These are phyloP conservation scores for Rhagophthalmus giganteus DNA, from an alignment of 2,888 invertebrate species.

Conservation along the genomic window DNA sequence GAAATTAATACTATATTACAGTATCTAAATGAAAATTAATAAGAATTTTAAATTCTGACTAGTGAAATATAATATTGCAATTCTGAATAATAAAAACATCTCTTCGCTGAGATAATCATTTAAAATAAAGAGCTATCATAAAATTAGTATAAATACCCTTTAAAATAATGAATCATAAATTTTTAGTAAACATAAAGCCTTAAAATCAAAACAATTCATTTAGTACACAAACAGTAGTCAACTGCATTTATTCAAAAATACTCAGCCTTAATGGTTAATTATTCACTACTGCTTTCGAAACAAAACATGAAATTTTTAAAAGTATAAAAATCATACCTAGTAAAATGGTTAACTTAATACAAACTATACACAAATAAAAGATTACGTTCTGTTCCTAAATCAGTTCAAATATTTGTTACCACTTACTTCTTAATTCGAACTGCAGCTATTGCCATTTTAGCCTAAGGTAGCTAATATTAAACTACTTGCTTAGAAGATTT, in stretches of 20 bases:
- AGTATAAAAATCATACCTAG: conserved; percentile 8
- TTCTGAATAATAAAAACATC: too few species aligned
- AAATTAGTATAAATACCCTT: too few species aligned
- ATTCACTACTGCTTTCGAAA: conserved; percentile 30
- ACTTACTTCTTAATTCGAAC: conserved; percentile 7
- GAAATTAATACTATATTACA: too few species aligned
- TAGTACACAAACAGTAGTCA: not conserved
- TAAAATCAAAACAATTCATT: too few species aligned
- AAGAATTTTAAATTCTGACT: too few species aligned
- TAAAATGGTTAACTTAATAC: conserved; percentile 9
- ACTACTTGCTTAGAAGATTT: conserved; percentile 10
- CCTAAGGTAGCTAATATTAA: conserved; percentile 13
- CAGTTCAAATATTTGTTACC: conserved; percentile 4
- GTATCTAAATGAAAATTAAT: too few species aligned
- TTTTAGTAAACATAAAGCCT: too few species aligned
- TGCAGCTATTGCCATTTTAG: conserved; percentile 3
- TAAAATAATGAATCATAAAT: too few species aligned
- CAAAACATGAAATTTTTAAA: conserved; percentile 20
- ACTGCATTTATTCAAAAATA: conserved; percentile 34
- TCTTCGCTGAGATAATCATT: too few species aligned
- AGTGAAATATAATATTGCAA: too few species aligned
- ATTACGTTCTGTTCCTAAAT: conserved; percentile 10
- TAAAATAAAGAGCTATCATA: too few species aligned
- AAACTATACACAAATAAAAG: conserved; percentile 34
- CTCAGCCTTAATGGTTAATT: conserved; percentile 42